A percentile compares a stretch with the other conserved stretches of the same genome.
phyloP scores from a whole-genome alignment of 1,140 invertebrate species.

The Drosophila pruinosa region DNA sequence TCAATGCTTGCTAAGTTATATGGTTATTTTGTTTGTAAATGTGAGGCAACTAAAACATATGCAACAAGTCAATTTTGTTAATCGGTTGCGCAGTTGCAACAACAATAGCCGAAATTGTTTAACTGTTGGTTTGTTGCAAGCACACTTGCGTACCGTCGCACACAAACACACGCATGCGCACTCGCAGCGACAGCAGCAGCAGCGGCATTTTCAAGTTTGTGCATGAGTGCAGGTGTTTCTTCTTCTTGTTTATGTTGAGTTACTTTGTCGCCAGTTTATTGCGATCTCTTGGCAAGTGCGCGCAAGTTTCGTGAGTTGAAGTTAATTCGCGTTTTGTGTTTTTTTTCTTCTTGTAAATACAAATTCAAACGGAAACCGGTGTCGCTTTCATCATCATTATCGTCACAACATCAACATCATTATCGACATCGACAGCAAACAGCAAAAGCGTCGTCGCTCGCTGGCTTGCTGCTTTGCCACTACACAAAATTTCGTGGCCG shows the following conservation, averaged over 20 bases:
- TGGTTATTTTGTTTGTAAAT: background rate
- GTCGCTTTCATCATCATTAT: slow-evolving; percentile 7
- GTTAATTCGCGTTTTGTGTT: background rate
- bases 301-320: slow-evolving; percentile 12
- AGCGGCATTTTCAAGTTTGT: slow-evolving; percentile 17
- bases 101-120: background rate
- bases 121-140: slow-evolving; percentile 1
- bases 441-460: too few relatives aligned
- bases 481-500: background rate
- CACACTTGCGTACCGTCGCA: background rate
- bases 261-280: slow-evolving; percentile 12
- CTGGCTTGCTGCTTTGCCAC: too few relatives aligned
- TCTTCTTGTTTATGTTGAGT: background rate
- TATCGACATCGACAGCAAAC: background rate
- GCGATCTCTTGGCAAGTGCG: slow-evolving; percentile 8
- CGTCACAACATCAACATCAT: background rate
- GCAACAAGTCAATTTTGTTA: background rate
- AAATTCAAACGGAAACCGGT: slow-evolving; percentile 19
- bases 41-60: background rate
- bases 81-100: background rate
- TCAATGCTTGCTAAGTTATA: background rate
- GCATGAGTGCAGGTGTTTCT: slow-evolving; percentile 29
- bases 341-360: background rate
- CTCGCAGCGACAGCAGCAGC: background rate
- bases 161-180: slow-evolving; percentile 2